Base-by-base conservation (phyloP, 2,888 invertebrate genomes). In the Oxyteleia sp. region DNA sequence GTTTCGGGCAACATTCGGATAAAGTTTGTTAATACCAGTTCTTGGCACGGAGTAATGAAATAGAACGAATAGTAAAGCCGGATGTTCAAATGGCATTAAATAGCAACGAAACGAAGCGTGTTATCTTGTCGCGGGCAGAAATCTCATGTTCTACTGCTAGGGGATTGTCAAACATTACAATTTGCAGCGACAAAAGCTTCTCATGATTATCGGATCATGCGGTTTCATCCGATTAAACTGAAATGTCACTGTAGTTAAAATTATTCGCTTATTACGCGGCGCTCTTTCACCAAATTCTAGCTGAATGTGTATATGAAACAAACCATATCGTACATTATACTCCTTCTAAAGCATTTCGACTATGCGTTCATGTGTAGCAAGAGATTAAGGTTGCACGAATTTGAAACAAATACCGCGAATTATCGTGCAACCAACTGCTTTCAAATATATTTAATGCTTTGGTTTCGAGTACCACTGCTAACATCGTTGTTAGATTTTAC, bases 211-310 rank as follows among this genome's bases (percentile, higher is more conserved):
- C 78, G 72, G 78, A 78, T 82, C 72, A 72, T 63, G 72, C 53
- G 72, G 72, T 82, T 82, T 82, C 82, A 72, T 78, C 78, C 75
- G 75, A 82, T 82, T 76, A 82, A 82, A 82, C 76, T 55, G 57
- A 82, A 82, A 82, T 76, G 75, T 82, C 82, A 82, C 71, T 76
- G 75, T 69, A 71, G 82, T 75, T 76, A 71, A 82, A 75, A 82
- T 82, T 82, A 71, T 76, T 76, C 71, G 82, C 82, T 76, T 82
- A 76, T 76, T 82, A 82, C 63, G 64, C 26, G 18, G 10, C 26
- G 69, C 76, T 63, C 68, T 82, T 76, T 75, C 75, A 51, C 75
- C 64, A 64, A 69, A 76, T 68, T 75, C 29, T 51, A 75, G 32
- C 18, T 41, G 49, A 75, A 57, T 75, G 69, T 55, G 74, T 75